Percentiles rank a stretch among this genome's conserved stretches.
Conservation (phyloP, 2,888 invertebrate genomes). For the Drosophila sordidula region DNA sequence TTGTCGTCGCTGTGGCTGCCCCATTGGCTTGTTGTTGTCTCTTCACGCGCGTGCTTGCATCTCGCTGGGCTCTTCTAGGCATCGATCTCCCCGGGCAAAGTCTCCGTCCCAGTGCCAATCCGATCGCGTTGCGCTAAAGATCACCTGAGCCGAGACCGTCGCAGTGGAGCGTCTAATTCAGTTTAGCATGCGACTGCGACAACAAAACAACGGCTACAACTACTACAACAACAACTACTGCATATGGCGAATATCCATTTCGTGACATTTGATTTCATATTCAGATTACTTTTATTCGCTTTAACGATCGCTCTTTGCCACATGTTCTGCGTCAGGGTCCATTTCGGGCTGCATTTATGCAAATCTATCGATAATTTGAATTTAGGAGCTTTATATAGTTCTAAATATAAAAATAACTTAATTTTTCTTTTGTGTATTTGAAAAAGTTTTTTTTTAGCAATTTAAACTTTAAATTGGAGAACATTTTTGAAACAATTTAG, state of each 20-base stretch:
- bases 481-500: too few species aligned
- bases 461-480: too few species aligned
- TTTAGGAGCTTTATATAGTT: too few species aligned
- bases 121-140: slow-evolving; percentile 39
- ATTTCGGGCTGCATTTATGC: slow-evolving; percentile 26
- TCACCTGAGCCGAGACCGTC: slow-evolving; percentile 56
- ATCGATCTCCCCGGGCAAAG: slow-evolving; percentile 29
- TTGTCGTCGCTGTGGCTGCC: slow-evolving; percentile 51
- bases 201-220: slow-evolving; percentile 10
- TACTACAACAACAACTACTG: slow-evolving; percentile 17
- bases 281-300: slow-evolving; percentile 54
- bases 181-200: slow-evolving; percentile 51
- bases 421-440: too few species aligned
- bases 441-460: too few species aligned
- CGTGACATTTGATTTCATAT: slow-evolving; percentile 79
- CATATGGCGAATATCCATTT: slow-evolving; percentile 67
- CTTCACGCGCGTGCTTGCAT: slow-evolving; percentile 75
- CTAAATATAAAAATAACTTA: too few species aligned
- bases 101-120: slow-evolving; percentile 6
- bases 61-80: slow-evolving; percentile 49
- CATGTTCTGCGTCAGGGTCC: background rate
- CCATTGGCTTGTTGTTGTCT: slow-evolving; percentile 53
- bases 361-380: slow-evolving; percentile 57
- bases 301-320: slow-evolving; percentile 1
- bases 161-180: slow-evolving; percentile 58